Percentiles rank a stretch among this genome's conserved stretches.
Conservation (phyloP, 2,888 invertebrate species). For the Dynastes maya region DNA sequence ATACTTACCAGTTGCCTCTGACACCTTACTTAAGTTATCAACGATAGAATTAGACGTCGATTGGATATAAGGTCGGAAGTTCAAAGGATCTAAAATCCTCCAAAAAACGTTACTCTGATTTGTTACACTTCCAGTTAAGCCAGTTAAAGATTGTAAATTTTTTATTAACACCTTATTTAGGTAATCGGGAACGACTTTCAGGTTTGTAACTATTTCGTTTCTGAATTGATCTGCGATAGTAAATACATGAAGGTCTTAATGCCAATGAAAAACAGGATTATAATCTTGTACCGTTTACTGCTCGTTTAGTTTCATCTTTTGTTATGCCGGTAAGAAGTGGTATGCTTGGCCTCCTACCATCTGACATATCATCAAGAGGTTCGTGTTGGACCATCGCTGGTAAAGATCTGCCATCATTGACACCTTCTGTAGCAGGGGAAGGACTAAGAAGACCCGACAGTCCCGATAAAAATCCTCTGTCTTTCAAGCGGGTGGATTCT, state of each 20-base stretch:
- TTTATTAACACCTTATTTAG: constrained; percentile 68
- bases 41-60: constrained; percentile 62
- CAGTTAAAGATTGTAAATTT: constrained; percentile 67
- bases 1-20: constrained; percentile 74
- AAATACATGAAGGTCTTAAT: not conserved
- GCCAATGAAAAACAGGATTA: not conserved
- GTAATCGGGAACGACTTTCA: constrained; percentile 69
- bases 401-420: constrained; percentile 78
- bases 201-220: constrained; percentile 67
- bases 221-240: constrained; percentile 62
- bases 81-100: constrained; percentile 59
- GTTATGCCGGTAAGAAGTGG: constrained; percentile 83
- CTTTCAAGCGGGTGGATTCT: constrained; percentile 73
- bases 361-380: constrained; percentile 76
- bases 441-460: constrained; percentile 77
- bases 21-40: constrained; percentile 74
- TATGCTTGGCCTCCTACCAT: constrained; percentile 73
- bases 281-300: constrained; percentile 72
- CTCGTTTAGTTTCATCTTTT: constrained; percentile 80
- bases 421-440: constrained; percentile 80
- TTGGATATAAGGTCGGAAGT: constrained; percentile 66
- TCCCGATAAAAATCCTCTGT: constrained; percentile 77
- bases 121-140: constrained; percentile 58
- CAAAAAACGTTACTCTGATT: constrained; percentile 48
- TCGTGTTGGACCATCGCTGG: constrained; percentile 78